These are phyloP conservation scores for Lithobates sylvaticus DNA, from an alignment of 2,797 vertebrate species.

Conservation along the genomic window DNA sequence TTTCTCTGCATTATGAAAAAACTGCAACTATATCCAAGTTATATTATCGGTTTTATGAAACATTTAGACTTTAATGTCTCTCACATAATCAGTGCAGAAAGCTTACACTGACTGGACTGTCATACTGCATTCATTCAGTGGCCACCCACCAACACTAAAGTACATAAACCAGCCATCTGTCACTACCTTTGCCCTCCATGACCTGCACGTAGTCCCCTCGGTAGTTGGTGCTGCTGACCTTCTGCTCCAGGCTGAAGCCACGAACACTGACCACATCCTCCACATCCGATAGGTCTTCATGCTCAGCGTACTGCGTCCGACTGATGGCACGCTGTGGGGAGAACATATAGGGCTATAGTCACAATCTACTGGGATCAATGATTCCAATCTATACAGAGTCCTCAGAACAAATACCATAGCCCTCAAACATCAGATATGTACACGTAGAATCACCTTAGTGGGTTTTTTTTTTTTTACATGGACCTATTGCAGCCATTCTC, in stretches of 20 bases:
- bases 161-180: background rate
- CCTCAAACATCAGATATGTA: background rate
- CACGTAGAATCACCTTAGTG: background rate
- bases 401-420: background rate
- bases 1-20: too few species aligned
- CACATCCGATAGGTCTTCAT: slow-evolving; percentile 93
- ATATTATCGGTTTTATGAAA: too few species aligned
- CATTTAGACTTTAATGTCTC: too few species aligned
- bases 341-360: slow-evolving; percentile 57
- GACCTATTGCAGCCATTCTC: too few species aligned
- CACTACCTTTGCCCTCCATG: slow-evolving; percentile 94
- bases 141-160: background rate
- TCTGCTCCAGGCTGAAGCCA: slow-evolving; percentile 93
- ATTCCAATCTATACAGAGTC: background rate
- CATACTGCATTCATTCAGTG: background rate
- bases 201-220: slow-evolving; percentile 83
- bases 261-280: slow-evolving; percentile 93
- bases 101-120: too few species aligned
- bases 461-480: too few species aligned
- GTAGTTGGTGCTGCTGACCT: slow-evolving; percentile 86
- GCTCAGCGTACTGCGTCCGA: slow-evolving; percentile 92
- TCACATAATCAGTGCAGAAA: too few species aligned
- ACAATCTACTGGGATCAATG: background rate
- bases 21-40: too few species aligned
- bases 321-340: slow-evolving; percentile 87